phyloP scores from a whole-genome alignment of 2,797 vertebrate genomes.

The Monodelphis domestica region DNA sequence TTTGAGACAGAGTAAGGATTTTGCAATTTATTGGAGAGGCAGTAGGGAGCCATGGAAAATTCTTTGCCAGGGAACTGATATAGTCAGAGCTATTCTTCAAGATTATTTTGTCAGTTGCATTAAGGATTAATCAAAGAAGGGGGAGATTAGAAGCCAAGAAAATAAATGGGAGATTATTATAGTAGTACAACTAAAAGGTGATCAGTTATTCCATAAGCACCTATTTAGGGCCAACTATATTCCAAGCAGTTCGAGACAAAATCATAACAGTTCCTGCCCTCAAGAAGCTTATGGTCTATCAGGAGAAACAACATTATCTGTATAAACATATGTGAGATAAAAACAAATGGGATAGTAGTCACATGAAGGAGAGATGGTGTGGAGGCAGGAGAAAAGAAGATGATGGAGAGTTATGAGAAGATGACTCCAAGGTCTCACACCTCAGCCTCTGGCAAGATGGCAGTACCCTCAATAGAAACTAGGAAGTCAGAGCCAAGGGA shows the following conservation, averaged over 20 bases:
- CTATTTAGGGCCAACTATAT: neutral
- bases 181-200: neutral
- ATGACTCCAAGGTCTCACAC: neutral
- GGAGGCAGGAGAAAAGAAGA: neutral
- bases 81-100: neutral
- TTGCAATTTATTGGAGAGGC: neutral
- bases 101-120: neutral
- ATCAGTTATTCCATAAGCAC: neutral
- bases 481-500: neutral
- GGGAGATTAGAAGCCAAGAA: neutral
- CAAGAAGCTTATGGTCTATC: neutral
- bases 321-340: neutral
- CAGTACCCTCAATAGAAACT: neutral
- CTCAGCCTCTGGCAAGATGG: neutral
- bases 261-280: neutral
- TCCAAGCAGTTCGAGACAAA: neutral
- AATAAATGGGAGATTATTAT: neutral
- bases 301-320: neutral
- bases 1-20: neutral
- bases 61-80: neutral
- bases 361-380: neutral
- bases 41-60: neutral
- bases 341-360: neutral
- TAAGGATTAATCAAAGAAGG: neutral
- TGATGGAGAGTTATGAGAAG: neutral